Evolutionary conservation across 2,888 invertebrate genomes (phyloP), one percentile per base, ranked within the genome.

Genomic region (Schizotus pectinicornis): DNA sequence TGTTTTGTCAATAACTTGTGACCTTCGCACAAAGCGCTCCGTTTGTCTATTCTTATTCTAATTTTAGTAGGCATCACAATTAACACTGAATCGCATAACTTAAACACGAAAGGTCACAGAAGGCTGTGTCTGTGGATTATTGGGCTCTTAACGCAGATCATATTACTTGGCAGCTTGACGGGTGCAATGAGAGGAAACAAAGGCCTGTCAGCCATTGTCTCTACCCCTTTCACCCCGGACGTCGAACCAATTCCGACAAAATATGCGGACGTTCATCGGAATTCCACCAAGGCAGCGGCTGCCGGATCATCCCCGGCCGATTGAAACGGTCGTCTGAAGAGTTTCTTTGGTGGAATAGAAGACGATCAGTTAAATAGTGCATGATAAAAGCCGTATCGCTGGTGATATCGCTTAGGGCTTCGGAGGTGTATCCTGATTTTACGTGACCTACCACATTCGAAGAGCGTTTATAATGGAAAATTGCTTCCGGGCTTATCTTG

Each of bases 101-200:
- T 8, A 13, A 39, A 39, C 39, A 12, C 11, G 39, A 39, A 39
- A 39, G 39, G 39, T 39, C 39, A 39, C 12, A 13, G 13, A 13
- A 39, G 39, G 39, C 13, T 11, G 13, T 30, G 22, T 2, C 49
- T 35, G 41, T 22, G 32, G 49, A 49, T 12, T 38, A 38, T 36
- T 31, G 54, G 47, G 34, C 56, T 48, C 61, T 59, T 47, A 59
- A 37, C 46, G 41, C 52, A 65, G 66, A 67, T 67, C 64, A 65
- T 67, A 67, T 67, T 63, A 58, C 52, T 53, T 59, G 67, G 61
- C 66, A 63, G 63, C 39, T 63, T 64, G 67, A 63, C 64, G 65
- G 66, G 61, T 56, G 62, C 64, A 67, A 63, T 63, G 63, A 67
- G 62, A 63, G 64, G 61, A 67, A 65, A 67, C 67, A 67, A 67